phyloP scores from a whole-genome alignment of 2,113 vertebrate genomes.

The Ia io region DNA sequence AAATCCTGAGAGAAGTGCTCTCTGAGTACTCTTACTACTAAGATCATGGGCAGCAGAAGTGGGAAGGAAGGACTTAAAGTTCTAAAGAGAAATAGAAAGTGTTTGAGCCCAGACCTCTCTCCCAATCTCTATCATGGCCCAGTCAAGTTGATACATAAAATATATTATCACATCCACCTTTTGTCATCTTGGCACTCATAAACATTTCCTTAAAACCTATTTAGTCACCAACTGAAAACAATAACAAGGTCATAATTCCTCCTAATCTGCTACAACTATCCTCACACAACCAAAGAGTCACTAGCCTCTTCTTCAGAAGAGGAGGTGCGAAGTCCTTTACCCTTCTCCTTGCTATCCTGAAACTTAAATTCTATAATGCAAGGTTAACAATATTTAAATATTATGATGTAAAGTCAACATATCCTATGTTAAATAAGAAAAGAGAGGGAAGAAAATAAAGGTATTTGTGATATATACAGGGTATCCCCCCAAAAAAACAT shows the following conservation, averaged over 20 bases:
- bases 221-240: neutral
- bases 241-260: neutral
- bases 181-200: neutral
- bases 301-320: neutral
- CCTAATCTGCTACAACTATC: neutral
- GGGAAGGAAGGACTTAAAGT: neutral
- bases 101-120: neutral
- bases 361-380: neutral
- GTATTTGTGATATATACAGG: neutral
- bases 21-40: neutral
- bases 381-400: neutral
- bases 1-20: neutral
- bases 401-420: neutral
- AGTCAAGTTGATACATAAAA: neutral
- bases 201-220: neutral
- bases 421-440: neutral
- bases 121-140: neutral
- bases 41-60: neutral
- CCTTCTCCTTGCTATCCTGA: neutral
- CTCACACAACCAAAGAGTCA: neutral
- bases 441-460: neutral
- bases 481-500: no score
- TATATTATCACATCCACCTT: neutral
- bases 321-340: neutral
- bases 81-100: neutral